Conservation (phyloP, 1,140 invertebrate species). For the Psix sp. region DNA sequence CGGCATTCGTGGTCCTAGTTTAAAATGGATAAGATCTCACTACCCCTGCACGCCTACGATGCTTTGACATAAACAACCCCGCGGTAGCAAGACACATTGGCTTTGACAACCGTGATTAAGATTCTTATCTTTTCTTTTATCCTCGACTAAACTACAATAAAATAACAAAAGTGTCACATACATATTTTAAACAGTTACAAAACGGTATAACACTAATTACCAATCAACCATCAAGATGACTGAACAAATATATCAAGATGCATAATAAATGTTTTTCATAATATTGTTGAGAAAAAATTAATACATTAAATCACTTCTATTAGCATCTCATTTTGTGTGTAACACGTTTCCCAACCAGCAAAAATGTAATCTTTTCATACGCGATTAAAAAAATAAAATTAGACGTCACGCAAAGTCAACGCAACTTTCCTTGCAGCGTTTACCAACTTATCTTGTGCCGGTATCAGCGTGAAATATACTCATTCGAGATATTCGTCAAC, state of each 20-base stretch:
- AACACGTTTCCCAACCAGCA: too few species aligned
- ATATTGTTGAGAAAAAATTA: too few species aligned
- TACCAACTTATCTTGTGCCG: neutral
- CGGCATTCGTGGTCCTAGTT: slow-evolving; percentile 70
- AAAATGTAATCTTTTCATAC: too few species aligned
- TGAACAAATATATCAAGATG: too few species aligned
- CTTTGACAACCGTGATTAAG: slow-evolving; percentile 64
- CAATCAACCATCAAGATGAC: too few species aligned
- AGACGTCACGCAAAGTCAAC: slow-evolving; percentile 11
- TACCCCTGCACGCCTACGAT: slow-evolving; percentile 55
- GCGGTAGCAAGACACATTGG: slow-evolving; percentile 27
- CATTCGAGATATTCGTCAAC: slow-evolving; percentile 32
- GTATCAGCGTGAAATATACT: slow-evolving; percentile 21
- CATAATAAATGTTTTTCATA: too few species aligned
- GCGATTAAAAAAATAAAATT: slow-evolving; percentile 7
- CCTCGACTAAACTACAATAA: too few species aligned
- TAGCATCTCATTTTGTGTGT: too few species aligned
- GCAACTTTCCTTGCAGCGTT: slow-evolving; percentile 3
- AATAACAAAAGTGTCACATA: too few species aligned
- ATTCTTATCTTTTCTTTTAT: slow-evolving; percentile 32
- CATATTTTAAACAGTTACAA: too few species aligned
- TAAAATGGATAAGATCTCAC: slow-evolving; percentile 68
- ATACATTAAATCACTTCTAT: too few species aligned
- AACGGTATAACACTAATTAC: too few species aligned
- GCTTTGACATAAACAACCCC: slow-evolving; percentile 66